Percentiles rank a stretch among this genome's conserved stretches.
Conservation (phyloP, 2,888 invertebrate species). For the Ophion ellenae region DNA sequence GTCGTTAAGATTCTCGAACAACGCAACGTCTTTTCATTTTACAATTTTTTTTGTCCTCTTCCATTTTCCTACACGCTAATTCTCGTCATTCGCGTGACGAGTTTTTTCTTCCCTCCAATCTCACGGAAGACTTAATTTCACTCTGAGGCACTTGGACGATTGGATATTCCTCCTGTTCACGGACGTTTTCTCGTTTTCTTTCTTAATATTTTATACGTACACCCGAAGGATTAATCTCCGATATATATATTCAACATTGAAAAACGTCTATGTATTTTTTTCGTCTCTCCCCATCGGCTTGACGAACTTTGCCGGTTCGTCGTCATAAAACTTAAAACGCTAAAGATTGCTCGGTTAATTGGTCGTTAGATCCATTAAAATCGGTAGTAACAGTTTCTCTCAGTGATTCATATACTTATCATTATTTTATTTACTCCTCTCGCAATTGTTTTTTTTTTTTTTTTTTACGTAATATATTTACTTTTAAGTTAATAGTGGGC, state of each 20-base stretch:
- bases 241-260: neutral
- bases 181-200: neutral
- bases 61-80: neutral
- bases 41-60: neutral
- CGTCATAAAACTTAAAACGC: slow-evolving; percentile 74
- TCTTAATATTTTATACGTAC: slow-evolving; percentile 13
- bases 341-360: slow-evolving; percentile 75
- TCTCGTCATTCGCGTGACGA: neutral
- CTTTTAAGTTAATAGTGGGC: slow-evolving; percentile 54
- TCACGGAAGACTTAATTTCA: slow-evolving; percentile 10
- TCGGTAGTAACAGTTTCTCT: slow-evolving; percentile 69
- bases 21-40: neutral
- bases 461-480: neutral
- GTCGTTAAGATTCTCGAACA: neutral
- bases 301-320: slow-evolving; percentile 58
- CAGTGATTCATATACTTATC: slow-evolving; percentile 59
- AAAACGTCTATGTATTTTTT: slow-evolving; percentile 37
- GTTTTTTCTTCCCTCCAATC: slow-evolving; percentile 4
- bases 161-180: neutral
- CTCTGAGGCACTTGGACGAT: slow-evolving; percentile 45
- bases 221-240: neutral
- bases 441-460: slow-evolving; percentile 8
- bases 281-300: neutral
- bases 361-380: slow-evolving; percentile 72
- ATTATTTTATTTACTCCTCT: neutral